These are phyloP conservation scores for Hydrozoanthus gracilis DNA, from an alignment of 92 coral and sea anemone genomes.

Conservation along the genomic window DNA sequence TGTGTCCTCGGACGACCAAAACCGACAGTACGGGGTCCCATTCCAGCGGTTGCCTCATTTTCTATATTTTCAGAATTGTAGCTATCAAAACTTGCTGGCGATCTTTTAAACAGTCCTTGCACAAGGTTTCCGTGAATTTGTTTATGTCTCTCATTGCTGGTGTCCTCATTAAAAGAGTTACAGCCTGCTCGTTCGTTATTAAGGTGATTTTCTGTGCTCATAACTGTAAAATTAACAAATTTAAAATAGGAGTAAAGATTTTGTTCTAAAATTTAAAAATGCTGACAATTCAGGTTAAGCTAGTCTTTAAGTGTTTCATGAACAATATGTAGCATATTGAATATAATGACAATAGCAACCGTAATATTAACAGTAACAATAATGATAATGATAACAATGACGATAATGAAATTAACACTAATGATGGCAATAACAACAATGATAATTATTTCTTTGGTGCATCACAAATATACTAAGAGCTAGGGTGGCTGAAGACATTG, in stretches of 20 bases:
- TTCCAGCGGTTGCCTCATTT: background rate
- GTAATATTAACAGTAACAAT: too few species aligned
- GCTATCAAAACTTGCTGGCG: background rate
- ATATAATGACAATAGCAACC: too few species aligned
- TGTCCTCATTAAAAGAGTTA: background rate
- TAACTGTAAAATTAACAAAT: background rate
- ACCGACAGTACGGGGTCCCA: constrained; percentile 40
- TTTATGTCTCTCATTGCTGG: constrained; percentile 4
- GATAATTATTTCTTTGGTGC: too few species aligned
- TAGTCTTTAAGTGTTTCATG: too few species aligned
- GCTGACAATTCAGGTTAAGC: too few species aligned
- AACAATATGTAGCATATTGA: too few species aligned
- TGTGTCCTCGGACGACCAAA: constrained; percentile 33
- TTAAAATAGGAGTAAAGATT: background rate
- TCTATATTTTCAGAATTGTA: background rate
- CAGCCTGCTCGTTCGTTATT: background rate
- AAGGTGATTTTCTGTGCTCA: background rate
- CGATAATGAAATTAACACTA: too few species aligned
- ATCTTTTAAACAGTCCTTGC: background rate
- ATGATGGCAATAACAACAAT: too few species aligned
- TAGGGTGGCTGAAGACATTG: too few species aligned
- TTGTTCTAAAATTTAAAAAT: background rate
- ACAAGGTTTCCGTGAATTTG: background rate
- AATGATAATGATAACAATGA: too few species aligned
- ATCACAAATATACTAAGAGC: too few species aligned